These are phyloP conservation scores for Ptilodon capucinus DNA, from an alignment of 2,888 invertebrate genomes.

Conservation along the genomic window DNA sequence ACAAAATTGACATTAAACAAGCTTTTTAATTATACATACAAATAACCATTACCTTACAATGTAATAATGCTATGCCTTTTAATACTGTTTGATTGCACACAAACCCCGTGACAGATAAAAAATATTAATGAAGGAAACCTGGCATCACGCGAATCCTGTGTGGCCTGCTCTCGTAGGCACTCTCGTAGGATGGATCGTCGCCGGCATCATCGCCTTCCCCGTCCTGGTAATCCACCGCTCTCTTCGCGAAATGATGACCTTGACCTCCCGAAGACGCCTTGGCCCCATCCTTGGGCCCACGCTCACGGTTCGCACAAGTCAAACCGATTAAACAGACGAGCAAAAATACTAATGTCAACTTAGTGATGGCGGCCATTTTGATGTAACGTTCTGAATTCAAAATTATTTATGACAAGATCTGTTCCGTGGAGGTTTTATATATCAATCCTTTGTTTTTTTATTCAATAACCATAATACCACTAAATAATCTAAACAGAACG, in stretches of 20 bases:
- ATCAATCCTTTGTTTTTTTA: constrained; percentile 18
- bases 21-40: constrained; percentile 21
- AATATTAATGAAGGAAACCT: constrained; percentile 58
- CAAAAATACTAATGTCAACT: constrained; percentile 43
- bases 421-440: constrained; percentile 2
- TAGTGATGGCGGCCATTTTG: constrained; percentile 47
- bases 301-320: constrained; percentile 22
- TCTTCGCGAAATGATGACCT: constrained; percentile 51
- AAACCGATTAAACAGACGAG: constrained; percentile 41
- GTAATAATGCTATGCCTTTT: background rate
- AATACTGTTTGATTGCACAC: constrained; percentile 16
- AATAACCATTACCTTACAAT: constrained; percentile 5
- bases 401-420: constrained; percentile 2
- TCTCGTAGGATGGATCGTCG: constrained; percentile 37
- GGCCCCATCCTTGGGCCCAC: background rate
- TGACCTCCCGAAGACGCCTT: constrained; percentile 2
- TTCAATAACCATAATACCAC: constrained; percentile 22
- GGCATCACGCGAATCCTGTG: constrained; percentile 62
- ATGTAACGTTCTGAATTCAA: constrained; percentile 13
- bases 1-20: constrained; percentile 28
- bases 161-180: constrained; percentile 45
- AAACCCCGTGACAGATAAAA: constrained; percentile 9
- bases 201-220: constrained; percentile 37
- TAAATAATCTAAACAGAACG: constrained; percentile 8
- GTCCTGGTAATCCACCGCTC: constrained; percentile 50